Conservation (phyloP, 2,113 vertebrate species). For the Sigmodon hispidus region DNA sequence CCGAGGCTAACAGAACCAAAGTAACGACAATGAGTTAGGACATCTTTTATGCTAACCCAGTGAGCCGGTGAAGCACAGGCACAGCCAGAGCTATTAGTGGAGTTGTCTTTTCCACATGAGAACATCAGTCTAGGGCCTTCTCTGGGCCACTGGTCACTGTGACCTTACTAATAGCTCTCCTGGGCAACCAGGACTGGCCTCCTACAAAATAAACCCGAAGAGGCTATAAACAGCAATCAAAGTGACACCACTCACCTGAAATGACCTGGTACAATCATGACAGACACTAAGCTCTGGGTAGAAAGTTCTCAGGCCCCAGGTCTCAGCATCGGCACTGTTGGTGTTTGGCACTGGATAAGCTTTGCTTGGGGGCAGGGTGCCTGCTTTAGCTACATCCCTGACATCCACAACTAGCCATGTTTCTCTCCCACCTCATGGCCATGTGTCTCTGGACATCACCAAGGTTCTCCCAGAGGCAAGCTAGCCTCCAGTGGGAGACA, state of each 20-base stretch:
- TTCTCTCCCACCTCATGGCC: background rate
- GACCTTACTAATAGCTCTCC: background rate
- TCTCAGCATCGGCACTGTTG: fast-evolving
- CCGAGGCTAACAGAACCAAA: background rate
- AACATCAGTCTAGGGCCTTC: fast-evolving
- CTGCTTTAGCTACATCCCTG: background rate
- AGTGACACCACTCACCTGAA: background rate
- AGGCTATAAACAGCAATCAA: background rate
- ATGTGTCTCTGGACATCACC: background rate
- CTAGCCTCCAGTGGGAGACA: background rate
- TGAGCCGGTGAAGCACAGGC: background rate
- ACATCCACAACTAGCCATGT: fast-evolving
- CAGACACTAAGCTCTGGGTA: background rate
- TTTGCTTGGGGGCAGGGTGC: fast-evolving
- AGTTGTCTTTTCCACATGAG: background rate
- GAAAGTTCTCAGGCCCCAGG: background rate
- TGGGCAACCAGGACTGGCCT: background rate
- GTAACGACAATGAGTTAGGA: background rate
- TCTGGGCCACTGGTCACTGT: background rate
- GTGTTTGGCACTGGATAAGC: fast-evolving
- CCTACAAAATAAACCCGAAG: background rate
- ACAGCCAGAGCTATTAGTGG: background rate
- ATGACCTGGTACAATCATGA: background rate
- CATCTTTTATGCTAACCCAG: background rate
- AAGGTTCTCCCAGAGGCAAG: background rate